Conservation (phyloP, 2,888 invertebrate species). For the Volucella inflata region DNA sequence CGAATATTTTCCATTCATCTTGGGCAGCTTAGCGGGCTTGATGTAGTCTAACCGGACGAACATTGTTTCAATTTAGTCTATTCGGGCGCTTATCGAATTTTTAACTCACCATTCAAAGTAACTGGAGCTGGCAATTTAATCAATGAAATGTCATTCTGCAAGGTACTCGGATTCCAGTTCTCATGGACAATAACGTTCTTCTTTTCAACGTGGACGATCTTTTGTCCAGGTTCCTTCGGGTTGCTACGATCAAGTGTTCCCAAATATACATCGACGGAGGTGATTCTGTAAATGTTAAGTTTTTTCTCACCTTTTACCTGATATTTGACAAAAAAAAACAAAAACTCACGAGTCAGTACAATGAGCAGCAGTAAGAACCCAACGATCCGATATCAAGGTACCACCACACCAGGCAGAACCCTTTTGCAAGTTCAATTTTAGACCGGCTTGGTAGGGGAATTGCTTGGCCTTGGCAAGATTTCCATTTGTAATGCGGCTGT, state of each 20-base stretch:
- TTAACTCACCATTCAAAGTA: constrained; percentile 80
- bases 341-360: constrained; percentile 74
- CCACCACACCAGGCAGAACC: constrained; percentile 80
- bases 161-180: constrained; percentile 79
- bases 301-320: neutral
- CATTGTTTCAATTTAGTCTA: constrained; percentile 5
- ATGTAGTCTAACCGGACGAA: constrained; percentile 73
- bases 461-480: constrained; percentile 79
- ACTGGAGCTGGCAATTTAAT: constrained; percentile 82
- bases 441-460: constrained; percentile 82
- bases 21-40: constrained; percentile 78
- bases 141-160: constrained; percentile 84
- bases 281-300: constrained; percentile 75
- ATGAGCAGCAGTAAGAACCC: constrained; percentile 82
- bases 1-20: constrained; percentile 75
- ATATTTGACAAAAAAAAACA: neutral
- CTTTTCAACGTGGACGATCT: constrained; percentile 76
- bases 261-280: constrained; percentile 80
- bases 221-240: constrained; percentile 77
- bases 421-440: constrained; percentile 78
- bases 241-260: constrained; percentile 79
- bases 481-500: constrained; percentile 76
- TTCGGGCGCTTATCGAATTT: neutral
- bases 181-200: constrained; percentile 81
- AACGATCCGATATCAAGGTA: constrained; percentile 81